These are phyloP conservation scores for Kryptopterus vitreolus DNA, from an alignment of 2,797 vertebrate genomes.

Conservation along the genomic window DNA sequence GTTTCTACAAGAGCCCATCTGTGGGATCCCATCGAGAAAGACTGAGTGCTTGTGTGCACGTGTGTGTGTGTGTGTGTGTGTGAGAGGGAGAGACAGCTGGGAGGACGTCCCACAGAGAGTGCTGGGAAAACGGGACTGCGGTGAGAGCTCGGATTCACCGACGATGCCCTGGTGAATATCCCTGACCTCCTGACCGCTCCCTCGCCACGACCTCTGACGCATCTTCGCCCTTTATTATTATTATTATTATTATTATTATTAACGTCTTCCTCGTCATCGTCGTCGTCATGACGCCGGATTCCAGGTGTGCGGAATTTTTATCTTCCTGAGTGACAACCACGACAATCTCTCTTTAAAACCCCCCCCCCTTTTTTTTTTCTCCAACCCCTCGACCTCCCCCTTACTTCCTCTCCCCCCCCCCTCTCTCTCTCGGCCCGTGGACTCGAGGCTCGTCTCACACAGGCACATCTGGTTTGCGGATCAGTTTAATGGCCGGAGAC, in stretches of 20 bases:
- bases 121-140: slow-evolving; percentile 58
- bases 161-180: slow-evolving; percentile 63
- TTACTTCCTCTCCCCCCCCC: slow-evolving; percentile 20
- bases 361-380: neutral
- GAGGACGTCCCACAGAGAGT: slow-evolving; percentile 77
- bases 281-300: slow-evolving; percentile 20
- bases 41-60: slow-evolving; percentile 56
- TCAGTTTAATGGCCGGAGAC: slow-evolving; percentile 74
- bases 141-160: slow-evolving; percentile 61
- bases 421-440: slow-evolving; percentile 31
- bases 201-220: slow-evolving; percentile 18
- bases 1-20: slow-evolving; percentile 82
- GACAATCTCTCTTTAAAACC: neutral
- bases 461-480: slow-evolving; percentile 77
- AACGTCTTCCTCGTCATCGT: neutral
- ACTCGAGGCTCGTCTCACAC: slow-evolving; percentile 60
- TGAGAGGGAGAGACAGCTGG: slow-evolving; percentile 78
- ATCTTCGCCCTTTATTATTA: no score
- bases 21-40: slow-evolving; percentile 83
- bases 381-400: neutral
- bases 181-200: slow-evolving; percentile 67
- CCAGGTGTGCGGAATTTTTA: slow-evolving; percentile 47
- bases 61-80: slow-evolving; percentile 53
- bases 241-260: neutral
- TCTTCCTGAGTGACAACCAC: slow-evolving; percentile 24